phyloP scores from a whole-genome alignment of 2,888 invertebrate genomes.

The Thymelicus lineola region DNA sequence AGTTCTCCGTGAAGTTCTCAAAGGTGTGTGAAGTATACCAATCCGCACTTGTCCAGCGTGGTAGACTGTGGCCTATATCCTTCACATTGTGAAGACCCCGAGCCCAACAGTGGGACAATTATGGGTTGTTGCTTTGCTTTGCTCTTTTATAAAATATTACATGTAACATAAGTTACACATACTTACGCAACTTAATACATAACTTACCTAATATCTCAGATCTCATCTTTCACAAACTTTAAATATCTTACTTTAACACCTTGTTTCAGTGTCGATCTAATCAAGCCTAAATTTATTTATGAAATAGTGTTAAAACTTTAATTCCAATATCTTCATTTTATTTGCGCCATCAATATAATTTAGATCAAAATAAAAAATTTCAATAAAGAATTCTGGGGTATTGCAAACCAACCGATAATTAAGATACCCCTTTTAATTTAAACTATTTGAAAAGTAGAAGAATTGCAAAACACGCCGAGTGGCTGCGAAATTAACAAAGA shows the following conservation, averaged over 20 bases:
- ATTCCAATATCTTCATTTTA: not conserved
- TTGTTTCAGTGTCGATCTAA: not conserved
- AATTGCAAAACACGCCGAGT: constrained; percentile 27
- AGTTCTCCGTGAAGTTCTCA: too few relatives aligned
- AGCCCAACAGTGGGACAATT: too few relatives aligned
- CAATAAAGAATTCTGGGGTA: constrained; percentile 20
- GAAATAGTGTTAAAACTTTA: not conserved
- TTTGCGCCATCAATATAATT: not conserved
- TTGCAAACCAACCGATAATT: constrained; percentile 26
- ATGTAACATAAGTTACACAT: not conserved
- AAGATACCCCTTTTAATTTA: constrained; percentile 28
- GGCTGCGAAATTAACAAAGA: constrained; percentile 42
- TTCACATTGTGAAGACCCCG: too few relatives aligned
- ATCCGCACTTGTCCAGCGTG: too few relatives aligned
- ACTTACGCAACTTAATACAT: too few relatives aligned
- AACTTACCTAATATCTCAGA: too few relatives aligned
- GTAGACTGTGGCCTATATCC: too few relatives aligned
- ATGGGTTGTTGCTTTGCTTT: too few relatives aligned
- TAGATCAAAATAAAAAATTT: constrained; percentile 1
- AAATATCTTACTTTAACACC: not conserved
- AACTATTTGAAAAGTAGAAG: constrained; percentile 26
- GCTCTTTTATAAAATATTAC: too few relatives aligned
- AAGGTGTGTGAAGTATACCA: too few relatives aligned
- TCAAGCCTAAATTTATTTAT: not conserved
- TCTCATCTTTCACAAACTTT: not conserved